Conservation (phyloP, 2,113 vertebrate species). For the Nerophis ophidion region DNA sequence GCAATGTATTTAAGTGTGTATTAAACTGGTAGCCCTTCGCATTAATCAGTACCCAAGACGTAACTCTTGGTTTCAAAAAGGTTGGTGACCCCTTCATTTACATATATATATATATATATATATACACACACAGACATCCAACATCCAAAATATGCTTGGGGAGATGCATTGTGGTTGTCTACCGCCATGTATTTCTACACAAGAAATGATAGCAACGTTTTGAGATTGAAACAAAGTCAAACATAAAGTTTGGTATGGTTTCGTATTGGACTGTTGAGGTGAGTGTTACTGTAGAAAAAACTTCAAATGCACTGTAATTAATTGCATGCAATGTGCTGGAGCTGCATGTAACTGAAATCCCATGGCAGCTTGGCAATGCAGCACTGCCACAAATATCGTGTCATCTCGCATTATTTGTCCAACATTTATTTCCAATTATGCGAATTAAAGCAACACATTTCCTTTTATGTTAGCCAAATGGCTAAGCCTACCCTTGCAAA, state of each 20-base stretch:
- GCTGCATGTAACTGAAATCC: neutral
- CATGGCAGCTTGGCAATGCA: slow-evolving; percentile 29
- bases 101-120: too few relatives aligned
- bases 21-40: too few relatives aligned
- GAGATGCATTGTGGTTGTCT: neutral
- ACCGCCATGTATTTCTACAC: neutral
- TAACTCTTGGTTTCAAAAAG: too few relatives aligned
- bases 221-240: neutral
- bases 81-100: too few relatives aligned
- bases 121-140: too few relatives aligned
- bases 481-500: slow-evolving; percentile 42
- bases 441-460: slow-evolving; percentile 50
- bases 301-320: too few relatives aligned
- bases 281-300: too few relatives aligned
- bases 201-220: neutral
- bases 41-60: too few relatives aligned
- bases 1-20: too few relatives aligned
- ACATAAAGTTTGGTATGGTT: too few relatives aligned
- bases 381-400: slow-evolving; percentile 12
- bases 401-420: slow-evolving; percentile 36
- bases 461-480: slow-evolving; percentile 50
- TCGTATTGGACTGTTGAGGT: too few relatives aligned
- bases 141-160: neutral
- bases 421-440: slow-evolving; percentile 53
- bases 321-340: neutral